These are phyloP conservation scores for Brotula barbata DNA, from an alignment of 2,797 vertebrate genomes.

Conservation along the genomic window DNA sequence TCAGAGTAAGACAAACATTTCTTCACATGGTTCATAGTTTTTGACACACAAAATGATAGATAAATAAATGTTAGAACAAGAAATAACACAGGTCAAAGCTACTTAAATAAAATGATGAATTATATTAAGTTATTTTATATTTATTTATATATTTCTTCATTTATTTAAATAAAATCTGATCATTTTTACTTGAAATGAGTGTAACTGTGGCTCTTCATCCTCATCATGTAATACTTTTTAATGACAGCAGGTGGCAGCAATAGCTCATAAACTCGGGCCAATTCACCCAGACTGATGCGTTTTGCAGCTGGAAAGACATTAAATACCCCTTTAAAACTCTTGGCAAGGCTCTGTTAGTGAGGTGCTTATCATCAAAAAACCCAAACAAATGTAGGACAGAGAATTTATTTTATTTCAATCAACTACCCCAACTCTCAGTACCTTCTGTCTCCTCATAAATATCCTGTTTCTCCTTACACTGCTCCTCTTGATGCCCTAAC, in stretches of 20 bases:
- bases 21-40: too few relatives aligned
- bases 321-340: neutral
- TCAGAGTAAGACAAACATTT: too few relatives aligned
- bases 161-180: too few relatives aligned
- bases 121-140: too few relatives aligned
- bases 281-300: neutral
- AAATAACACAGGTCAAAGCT: too few relatives aligned
- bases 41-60: too few relatives aligned
- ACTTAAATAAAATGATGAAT: too few relatives aligned
- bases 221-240: conserved; percentile 4
- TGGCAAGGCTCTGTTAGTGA: neutral
- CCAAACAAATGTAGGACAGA: neutral
- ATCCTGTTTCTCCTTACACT: neutral
- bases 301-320: neutral
- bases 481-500: neutral
- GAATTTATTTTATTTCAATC: conserved; percentile 17
- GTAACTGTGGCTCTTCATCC: neutral
- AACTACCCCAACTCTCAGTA: neutral
- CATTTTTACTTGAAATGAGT: too few relatives aligned
- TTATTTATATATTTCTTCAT: too few relatives aligned
- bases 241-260: conserved; percentile 68
- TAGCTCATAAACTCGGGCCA: conserved; percentile 17
- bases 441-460: neutral
- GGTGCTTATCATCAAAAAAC: conserved; percentile 1
- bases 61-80: too few relatives aligned